Evolutionary conservation across 2,797 vertebrate species (phyloP).

Genomic region (Coregonus sp.): DNA sequence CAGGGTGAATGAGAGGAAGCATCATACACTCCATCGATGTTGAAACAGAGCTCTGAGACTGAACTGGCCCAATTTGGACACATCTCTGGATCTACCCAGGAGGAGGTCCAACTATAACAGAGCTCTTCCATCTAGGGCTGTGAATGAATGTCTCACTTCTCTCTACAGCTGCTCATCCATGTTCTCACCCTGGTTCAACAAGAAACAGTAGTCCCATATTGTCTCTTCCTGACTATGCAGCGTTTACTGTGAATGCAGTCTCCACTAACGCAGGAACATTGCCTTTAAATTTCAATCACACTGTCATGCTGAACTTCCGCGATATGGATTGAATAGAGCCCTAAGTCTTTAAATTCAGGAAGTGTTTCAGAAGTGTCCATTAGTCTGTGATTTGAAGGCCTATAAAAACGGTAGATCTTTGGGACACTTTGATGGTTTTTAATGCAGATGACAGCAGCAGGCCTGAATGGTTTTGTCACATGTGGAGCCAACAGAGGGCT

Average conservation of each 20-base stretch:
- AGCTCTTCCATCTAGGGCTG: neutral
- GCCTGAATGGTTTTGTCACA: slow-evolving; percentile 27
- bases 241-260: neutral
- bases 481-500: slow-evolving; percentile 16
- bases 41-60: slow-evolving; percentile 21
- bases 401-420: slow-evolving; percentile 32
- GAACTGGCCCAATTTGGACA: slow-evolving; percentile 28
- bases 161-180: slow-evolving; percentile 3
- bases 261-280: neutral
- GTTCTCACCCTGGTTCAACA: neutral
- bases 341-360: neutral
- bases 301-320: no score
- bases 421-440: slow-evolving; percentile 36
- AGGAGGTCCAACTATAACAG: slow-evolving; percentile 31
- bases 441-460: slow-evolving; percentile 16
- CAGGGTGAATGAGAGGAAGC: slow-evolving; percentile 36
- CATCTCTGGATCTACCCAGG: slow-evolving; percentile 18
- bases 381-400: slow-evolving; percentile 31
- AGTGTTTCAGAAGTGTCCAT: slow-evolving; percentile 30
- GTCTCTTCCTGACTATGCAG: slow-evolving; percentile 7
- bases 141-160: neutral
- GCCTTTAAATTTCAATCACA: no score
- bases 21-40: slow-evolving; percentile 45
- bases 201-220: slow-evolving; percentile 1
- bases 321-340: no score